Percentiles rank a stretch among this genome's conserved stretches.
Evolutionary conservation across 2,797 vertebrate genomes (phyloP).

Genomic region (Acropternis orthonyx): DNA sequence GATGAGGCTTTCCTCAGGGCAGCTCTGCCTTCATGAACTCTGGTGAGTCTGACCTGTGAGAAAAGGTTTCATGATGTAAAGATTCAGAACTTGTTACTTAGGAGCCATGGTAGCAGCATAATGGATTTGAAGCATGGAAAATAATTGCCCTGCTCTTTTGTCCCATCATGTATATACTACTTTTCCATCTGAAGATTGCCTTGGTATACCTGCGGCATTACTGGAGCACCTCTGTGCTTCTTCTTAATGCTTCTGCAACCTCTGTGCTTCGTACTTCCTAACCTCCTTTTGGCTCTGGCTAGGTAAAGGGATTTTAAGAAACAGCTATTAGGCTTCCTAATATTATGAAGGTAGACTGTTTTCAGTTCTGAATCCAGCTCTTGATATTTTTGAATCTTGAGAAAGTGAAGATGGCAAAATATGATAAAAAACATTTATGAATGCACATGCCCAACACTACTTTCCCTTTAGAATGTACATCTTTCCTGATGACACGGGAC

Average conservation of each 20-base stretch:
- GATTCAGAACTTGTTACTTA: neutral
- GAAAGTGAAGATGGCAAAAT: neutral
- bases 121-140: neutral
- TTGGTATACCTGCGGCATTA: neutral
- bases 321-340: neutral
- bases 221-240: neutral
- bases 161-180: rapidly evolving
- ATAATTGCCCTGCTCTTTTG: neutral
- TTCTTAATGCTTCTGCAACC: neutral
- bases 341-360: neutral
- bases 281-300: neutral
- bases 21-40: neutral
- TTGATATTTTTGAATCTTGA: neutral
- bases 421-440: neutral
- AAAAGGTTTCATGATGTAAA: neutral
- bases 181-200: neutral
- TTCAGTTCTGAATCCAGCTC: neutral
- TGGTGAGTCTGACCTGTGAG: neutral
- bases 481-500: neutral
- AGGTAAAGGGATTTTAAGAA: neutral
- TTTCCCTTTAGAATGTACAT: neutral
- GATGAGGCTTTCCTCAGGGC: neutral
- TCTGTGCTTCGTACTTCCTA: neutral
- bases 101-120: rapidly evolving
- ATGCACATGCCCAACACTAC: rapidly evolving